These are phyloP conservation scores for Augochlorella aurata DNA, from an alignment of 2,888 invertebrate species.

Conservation along the genomic window DNA sequence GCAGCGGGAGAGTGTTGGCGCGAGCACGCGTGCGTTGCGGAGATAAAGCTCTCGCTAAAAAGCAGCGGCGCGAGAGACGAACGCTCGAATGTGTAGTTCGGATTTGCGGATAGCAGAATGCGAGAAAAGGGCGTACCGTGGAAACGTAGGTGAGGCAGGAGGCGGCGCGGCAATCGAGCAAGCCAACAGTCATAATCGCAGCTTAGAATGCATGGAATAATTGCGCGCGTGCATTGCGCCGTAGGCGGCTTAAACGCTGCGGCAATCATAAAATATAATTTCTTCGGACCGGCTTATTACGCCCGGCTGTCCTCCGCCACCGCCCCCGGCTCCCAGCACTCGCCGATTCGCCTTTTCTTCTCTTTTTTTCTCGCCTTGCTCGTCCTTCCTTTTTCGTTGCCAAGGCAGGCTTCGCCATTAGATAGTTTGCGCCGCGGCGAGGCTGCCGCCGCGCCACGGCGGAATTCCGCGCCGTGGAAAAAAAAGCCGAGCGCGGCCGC, in stretches of 20 bases:
- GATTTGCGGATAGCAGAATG: conserved; percentile 50
- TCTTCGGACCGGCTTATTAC: conserved; percentile 65
- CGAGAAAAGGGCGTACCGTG: conserved; percentile 37
- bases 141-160: conserved; percentile 7
- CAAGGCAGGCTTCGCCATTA: conserved; percentile 56
- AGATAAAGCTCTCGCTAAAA: not conserved
- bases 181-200: conserved; percentile 66
- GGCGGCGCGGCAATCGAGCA: conserved; percentile 38
- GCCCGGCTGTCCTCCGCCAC: conserved; percentile 36
- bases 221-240: conserved; percentile 66
- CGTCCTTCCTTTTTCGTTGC: conserved; percentile 40
- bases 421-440: conserved; percentile 46
- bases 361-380: not conserved
- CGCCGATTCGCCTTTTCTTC: not conserved
- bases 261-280: conserved; percentile 75
- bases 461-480: conserved; percentile 21
- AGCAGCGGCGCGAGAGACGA: not conserved
- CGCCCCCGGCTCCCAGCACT: not conserved
- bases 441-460: conserved; percentile 44
- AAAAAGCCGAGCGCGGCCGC: not conserved
- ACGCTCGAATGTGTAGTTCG: conserved; percentile 18
- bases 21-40: not conserved
- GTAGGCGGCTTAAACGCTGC: conserved; percentile 65
- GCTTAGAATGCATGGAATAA: conserved; percentile 77
- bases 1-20: not conserved